Base-by-base conservation (phyloP, 2,888 invertebrate species). In the Drosophila kanekoi region DNA sequence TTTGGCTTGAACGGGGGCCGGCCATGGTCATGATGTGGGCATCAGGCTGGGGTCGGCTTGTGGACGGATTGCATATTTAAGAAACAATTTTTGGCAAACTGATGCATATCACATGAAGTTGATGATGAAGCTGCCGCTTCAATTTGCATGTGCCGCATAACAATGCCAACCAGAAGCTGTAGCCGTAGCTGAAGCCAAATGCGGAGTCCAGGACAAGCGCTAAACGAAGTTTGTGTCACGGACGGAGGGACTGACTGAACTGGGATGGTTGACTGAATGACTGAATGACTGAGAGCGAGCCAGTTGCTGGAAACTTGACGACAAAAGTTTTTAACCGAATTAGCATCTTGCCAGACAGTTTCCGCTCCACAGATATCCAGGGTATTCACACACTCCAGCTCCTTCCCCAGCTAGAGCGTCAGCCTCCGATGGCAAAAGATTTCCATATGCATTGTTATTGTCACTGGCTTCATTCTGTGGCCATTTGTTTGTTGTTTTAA, bases 301-400 rank as follows among this genome's bases (percentile, higher is more conserved):
- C 78, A 66, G 81, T 72, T 85, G 79, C 83, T 63, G 72, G 77
- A 74, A 86, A 84, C 88, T 84, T 84, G 88, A 86, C 73, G 87
- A 83, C 79, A 79, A 88, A 85, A 85, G 77, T 81, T 85, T 85
- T 85, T 89, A 85, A 85, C 86, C 85, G 75, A 85, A 85, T 85
- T 85, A 85, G 89, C 85, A 85, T 85, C 85, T 85, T 89, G 81
- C 79, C 89, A 87, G 87, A 89, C 87, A 85, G 89, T 89, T 85
- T 79, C 81, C 81, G 73, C 64, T 83, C 51, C 77, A 71, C 56
- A 78, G 65, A 69, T 71, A 74, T 65, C 33, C 48, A 45, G 45
- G 28, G 28, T 28, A 28, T 28, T 28, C 8, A 8, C 28, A 28
- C 8, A 28, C 23, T 23, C 1, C 6, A 1, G 23, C 23, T 23